phyloP scores from a whole-genome alignment of 2,797 vertebrate species.

The Tympanoctomys barrerae region DNA sequence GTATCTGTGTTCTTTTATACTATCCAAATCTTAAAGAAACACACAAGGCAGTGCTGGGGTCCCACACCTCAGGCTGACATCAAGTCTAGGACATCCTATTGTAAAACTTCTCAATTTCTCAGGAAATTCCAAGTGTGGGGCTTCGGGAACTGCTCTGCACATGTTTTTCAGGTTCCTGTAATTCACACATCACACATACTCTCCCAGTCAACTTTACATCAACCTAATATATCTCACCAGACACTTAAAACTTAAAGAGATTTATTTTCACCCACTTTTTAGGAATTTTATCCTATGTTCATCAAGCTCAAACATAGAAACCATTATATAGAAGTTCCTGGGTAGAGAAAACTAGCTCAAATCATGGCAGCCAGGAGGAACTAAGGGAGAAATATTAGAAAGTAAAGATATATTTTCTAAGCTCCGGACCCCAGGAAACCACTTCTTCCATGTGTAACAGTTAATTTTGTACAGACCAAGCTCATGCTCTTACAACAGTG shows the following conservation, averaged over 20 bases:
- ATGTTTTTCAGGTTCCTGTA: not conserved
- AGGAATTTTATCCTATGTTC: not conserved
- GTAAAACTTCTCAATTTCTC: not conserved
- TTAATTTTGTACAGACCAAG: not conserved
- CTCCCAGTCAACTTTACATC: not conserved
- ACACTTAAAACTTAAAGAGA: not conserved
- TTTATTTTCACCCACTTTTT: not conserved
- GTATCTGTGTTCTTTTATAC: not conserved
- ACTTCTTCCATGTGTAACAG: not conserved
- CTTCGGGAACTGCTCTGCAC: not conserved
- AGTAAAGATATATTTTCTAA: no score
- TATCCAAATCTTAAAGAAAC: not conserved
- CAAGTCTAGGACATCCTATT: not conserved
- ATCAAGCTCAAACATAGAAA: not conserved
- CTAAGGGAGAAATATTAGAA: not conserved
- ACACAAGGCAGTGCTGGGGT: not conserved
- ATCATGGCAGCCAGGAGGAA: not conserved
- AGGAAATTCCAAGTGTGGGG: not conserved
- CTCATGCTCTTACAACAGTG: not conserved
- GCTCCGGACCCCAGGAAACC: not conserved
- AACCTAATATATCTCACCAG: not conserved
- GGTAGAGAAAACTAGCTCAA: not conserved
- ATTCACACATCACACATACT: not conserved
- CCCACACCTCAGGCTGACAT: not conserved
- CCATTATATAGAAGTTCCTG: not conserved